These are phyloP conservation scores for Tychaedon coryphoeus DNA, from an alignment of 2,113 vertebrate genomes.

Conservation along the genomic window DNA sequence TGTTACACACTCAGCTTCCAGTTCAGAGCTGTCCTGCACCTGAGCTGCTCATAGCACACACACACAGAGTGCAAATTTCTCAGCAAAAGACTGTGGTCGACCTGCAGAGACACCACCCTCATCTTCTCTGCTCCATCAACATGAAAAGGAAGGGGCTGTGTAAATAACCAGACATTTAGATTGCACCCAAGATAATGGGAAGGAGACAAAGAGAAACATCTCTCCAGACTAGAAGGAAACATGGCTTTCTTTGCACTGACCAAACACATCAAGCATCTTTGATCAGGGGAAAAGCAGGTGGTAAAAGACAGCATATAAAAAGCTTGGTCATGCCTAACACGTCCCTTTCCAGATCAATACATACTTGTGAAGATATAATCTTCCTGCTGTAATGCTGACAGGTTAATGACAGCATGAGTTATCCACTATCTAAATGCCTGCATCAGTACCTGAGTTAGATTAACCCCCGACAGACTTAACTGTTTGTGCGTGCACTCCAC, in stretches of 20 bases:
- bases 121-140: neutral
- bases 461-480: neutral
- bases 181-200: neutral
- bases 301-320: conserved; percentile 45
- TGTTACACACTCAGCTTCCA: neutral
- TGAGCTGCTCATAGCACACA: neutral
- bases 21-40: neutral
- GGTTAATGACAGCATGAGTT: conserved; percentile 59
- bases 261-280: conserved; percentile 19
- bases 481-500: neutral
- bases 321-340: conserved; percentile 45
- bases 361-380: conserved; percentile 58
- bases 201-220: neutral
- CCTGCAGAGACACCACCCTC: neutral
- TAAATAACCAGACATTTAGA: neutral
- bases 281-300: conserved; percentile 37
- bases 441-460: conserved; percentile 43
- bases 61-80: neutral
- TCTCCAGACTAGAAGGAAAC: neutral
- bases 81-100: neutral
- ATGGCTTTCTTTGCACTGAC: neutral
- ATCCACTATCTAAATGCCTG: conserved; percentile 20
- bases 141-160: neutral
- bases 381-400: conserved; percentile 53
- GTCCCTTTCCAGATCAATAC: conserved; percentile 52